phyloP scores from a whole-genome alignment of 2,888 invertebrate species.

The Drosophila neotestacea region DNA sequence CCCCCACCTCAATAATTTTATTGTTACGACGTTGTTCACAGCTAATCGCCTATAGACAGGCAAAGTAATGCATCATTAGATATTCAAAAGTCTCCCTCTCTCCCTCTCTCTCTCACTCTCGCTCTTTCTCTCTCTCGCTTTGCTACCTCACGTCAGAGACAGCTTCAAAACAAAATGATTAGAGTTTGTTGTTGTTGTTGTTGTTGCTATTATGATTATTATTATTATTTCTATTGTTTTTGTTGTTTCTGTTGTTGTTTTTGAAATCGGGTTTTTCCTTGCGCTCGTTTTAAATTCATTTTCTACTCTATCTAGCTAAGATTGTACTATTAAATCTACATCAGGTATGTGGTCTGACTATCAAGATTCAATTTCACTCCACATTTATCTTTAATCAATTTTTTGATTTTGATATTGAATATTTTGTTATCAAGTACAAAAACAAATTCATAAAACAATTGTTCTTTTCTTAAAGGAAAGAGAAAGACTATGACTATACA shows the following conservation, averaged over 20 bases:
- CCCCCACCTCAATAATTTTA: background rate
- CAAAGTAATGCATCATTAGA: background rate
- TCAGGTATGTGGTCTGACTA: too few species aligned
- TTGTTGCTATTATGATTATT: background rate
- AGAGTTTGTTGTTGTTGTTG: background rate
- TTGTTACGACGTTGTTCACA: slow-evolving; percentile 1
- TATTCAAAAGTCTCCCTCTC: background rate
- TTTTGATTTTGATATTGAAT: too few species aligned
- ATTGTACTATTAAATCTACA: too few species aligned
- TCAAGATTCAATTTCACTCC: too few species aligned
- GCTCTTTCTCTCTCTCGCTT: too few species aligned
- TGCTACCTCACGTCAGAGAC: too few species aligned
- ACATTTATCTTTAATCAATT: too few species aligned
- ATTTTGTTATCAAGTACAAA: too few species aligned
- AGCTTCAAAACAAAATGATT: too few species aligned
- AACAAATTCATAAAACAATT: too few species aligned
- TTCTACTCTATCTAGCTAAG: background rate
- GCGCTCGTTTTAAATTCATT: background rate
- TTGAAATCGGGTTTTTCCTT: background rate
- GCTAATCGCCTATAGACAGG: background rate
- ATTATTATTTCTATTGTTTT: background rate
- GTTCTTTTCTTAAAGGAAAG: too few species aligned
- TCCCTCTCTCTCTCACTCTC: background rate
- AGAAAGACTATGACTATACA: too few species aligned
- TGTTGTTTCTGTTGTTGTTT: background rate